phyloP scores from a whole-genome alignment of 2,888 invertebrate species.

The Lamellibrachia satsuma region DNA sequence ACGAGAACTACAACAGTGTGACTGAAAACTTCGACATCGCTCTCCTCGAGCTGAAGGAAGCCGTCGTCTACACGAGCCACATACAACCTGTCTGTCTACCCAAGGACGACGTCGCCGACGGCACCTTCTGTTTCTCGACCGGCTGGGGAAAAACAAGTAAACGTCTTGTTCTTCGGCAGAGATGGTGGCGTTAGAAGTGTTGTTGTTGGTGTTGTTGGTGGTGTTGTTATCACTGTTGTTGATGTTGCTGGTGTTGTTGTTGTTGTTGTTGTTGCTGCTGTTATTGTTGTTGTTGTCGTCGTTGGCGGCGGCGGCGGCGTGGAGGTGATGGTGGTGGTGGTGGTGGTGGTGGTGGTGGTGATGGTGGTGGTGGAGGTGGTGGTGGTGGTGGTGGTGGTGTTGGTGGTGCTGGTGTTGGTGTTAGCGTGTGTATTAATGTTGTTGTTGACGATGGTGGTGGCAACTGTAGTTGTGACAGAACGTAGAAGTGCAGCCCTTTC shows the following conservation, averaged over 20 bases:
- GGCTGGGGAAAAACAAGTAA: background rate
- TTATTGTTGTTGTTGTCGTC: background rate
- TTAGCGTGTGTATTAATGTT: background rate
- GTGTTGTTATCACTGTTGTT: too few relatives aligned
- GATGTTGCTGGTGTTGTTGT: too few relatives aligned
- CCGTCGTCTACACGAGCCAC: background rate
- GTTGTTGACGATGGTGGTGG: background rate
- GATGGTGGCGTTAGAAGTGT: background rate
- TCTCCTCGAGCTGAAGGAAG: background rate
- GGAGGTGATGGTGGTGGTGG: too few relatives aligned
- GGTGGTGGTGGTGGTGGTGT: background rate
- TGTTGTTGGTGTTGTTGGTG: background rate
- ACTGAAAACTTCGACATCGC: slow-evolving; percentile 14
- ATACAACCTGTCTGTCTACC: background rate
- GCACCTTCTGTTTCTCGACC: background rate
- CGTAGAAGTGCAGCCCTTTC: too few relatives aligned
- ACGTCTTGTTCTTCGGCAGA: background rate
- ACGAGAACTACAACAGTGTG: background rate
- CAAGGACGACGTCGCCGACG: background rate
- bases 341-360: too few relatives aligned
- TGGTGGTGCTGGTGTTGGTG: background rate
- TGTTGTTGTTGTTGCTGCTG: background rate
- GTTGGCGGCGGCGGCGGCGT: too few relatives aligned
- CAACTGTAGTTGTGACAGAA: background rate
- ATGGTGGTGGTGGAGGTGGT: background rate